Evolutionary conservation across 1,140 invertebrate genomes (phyloP).

Genomic region (Dolichoris vasculosae): DNA sequence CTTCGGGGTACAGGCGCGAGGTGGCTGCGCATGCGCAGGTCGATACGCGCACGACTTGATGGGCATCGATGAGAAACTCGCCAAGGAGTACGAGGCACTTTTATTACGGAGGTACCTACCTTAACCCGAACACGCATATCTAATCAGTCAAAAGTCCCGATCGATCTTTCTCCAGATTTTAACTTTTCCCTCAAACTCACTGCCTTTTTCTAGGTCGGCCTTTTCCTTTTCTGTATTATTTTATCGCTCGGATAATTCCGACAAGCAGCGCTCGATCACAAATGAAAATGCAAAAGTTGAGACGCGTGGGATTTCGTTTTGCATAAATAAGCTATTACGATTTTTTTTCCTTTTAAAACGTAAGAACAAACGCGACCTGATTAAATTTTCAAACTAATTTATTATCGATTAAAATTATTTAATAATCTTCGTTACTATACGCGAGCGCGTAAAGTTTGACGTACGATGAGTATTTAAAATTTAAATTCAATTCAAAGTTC

Average conservation of each 20-base stretch:
- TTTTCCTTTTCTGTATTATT: background rate
- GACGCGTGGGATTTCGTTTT: background rate
- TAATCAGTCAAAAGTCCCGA: background rate
- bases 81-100: slow-evolving; percentile 84
- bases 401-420: background rate
- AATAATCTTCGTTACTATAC: background rate
- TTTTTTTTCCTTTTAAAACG: background rate
- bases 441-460: background rate
- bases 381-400: background rate
- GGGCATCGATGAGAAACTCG: slow-evolving; percentile 85
- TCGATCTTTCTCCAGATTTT: background rate
- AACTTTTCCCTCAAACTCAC: background rate
- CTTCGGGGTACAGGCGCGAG: slow-evolving; percentile 92
- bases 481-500: too few species aligned
- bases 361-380: background rate
- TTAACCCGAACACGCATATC: background rate
- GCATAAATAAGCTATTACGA: background rate
- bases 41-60: slow-evolving; percentile 90
- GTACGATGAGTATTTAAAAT: background rate
- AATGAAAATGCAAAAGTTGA: background rate
- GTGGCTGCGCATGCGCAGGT: slow-evolving; percentile 89
- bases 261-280: background rate
- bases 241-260: background rate
- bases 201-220: background rate
- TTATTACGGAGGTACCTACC: slow-evolving; percentile 81